These are phyloP conservation scores for Sebastolobus altivelis DNA, from an alignment of 2,797 vertebrate genomes.

Conservation along the genomic window DNA sequence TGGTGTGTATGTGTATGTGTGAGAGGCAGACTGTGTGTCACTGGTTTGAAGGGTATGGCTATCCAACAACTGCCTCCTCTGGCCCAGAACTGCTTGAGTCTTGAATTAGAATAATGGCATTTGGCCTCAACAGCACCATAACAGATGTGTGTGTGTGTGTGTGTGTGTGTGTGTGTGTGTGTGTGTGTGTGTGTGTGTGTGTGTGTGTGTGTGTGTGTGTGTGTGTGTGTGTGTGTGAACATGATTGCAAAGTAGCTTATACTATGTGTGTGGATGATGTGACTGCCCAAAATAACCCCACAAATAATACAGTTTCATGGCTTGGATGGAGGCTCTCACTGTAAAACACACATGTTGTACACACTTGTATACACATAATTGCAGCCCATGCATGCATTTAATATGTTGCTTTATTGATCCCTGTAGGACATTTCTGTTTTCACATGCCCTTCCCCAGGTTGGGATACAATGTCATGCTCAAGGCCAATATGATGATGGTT, in stretches of 20 bases:
- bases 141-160: constrained; percentile 43
- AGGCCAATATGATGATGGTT: background rate
- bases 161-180: constrained; percentile 16
- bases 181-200: background rate
- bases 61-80: constrained; percentile 62
- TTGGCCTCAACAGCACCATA: constrained; percentile 49
- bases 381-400: background rate
- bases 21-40: constrained; percentile 33
- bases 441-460: background rate
- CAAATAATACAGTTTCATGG: constrained; percentile 5
- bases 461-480: background rate
- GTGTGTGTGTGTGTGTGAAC: background rate
- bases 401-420: constrained; percentile 20
- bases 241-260: constrained; percentile 28
- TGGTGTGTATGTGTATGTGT: constrained; percentile 8
- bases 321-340: background rate
- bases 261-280: constrained; percentile 16
- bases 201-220: background rate
- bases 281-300: constrained; percentile 20
- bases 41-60: constrained; percentile 52
- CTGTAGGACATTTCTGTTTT: background rate
- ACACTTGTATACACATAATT: background rate
- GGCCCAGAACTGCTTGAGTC: constrained; percentile 58
- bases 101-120: constrained; percentile 68
- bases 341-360: background rate